Evolutionary conservation across 1,140 invertebrate species (phyloP), one percentile per base, ranked within the genome.

Genomic region (Atta texana): DNA sequence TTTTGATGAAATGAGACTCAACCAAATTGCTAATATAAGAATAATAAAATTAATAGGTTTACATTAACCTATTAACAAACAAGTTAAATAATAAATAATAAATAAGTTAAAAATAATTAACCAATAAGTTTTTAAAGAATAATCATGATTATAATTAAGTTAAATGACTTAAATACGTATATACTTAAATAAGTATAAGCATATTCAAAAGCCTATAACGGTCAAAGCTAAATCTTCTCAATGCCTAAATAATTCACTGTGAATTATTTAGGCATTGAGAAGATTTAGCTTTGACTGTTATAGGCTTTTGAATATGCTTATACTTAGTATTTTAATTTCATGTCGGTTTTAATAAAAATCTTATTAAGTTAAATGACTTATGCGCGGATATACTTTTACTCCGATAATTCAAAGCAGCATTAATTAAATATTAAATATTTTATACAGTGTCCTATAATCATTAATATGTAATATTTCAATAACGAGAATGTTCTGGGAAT

Each of bases 381-480:
- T 51, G 2, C 18, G 0, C 24, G 0, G 14, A 78, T 51, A 5
- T 8, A 66, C 21, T 66, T 66, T 66, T 66, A 66, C 0, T 49
- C 1, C 24, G 6, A 16, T 28, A 63, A 31, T 28, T 12, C 49
- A 14, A 28, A 66, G 51, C 10, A 76, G 16, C 21, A 76, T 57
- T 53, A 55, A 49, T 72, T 16, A 18, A 74, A 76, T 76, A 76
- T 76, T 34, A 57, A n/a, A 76, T 76, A 39, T 63, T 18, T 53
- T 53, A 18, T 5, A 4, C 7, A 28, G n/a, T 68, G 10, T 44
- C 8, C 6, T 21, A 39, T 66, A 66, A 66, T 34, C 8, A 39
- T 44, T 68, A 66, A 39, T 66, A 44, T 66, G 63, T 68, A 68
- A 68, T 21, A 44, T 68, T 66, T 14, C 34, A 68, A 44, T 68